Base-by-base conservation (phyloP, 2,888 invertebrate genomes). In the Ariolimax columbianus region DNA sequence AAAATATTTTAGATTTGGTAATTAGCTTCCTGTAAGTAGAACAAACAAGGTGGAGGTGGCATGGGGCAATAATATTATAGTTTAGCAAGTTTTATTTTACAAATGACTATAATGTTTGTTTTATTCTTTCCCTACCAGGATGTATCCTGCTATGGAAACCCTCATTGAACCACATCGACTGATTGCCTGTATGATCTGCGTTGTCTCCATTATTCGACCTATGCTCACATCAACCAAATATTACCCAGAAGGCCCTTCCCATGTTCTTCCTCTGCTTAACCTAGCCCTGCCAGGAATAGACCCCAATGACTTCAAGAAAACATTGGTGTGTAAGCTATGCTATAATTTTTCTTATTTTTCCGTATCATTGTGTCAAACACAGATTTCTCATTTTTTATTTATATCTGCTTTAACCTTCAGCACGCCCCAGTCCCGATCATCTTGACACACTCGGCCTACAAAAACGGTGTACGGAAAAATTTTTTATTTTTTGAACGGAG, bases 221-320 rank as follows among this genome's bases (percentile, higher is more conserved):
- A 92, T 95, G 91, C 90, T 95, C 96, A 93, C 95, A 96, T 88
- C 90, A 30, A 88, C 89, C 7, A 90, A 91, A 75, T 90, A 91
- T 89, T 94, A 91, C 87, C 92, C 92, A 7, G 97, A 97, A 92
- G 97, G 97, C 0, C 96, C 97, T 7, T 87, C 89, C 19, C 97
- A 97, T 91, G 96, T 97, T 0, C 95, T 98, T 33, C 97, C 97
- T 0, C 95, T 98, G 43, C 95, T 98, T 26, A 95, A 97, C 92
- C 96, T 96, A 0, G 95, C 97, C 0, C 94, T 98, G 33, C 98
- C 98, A 0, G 98, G 97, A 26, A 96, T 98, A 72, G 98, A 98
- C 93, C 96, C 97, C 0, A 98, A 98, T 92, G 98, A 98, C 93
- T 95, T 96, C 70, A 95, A 96, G 86, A 95, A 95, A 89, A 94